These are phyloP conservation scores for Coranthus polyacanthus DNA, from an alignment of 2,797 vertebrate genomes.

Conservation along the genomic window DNA sequence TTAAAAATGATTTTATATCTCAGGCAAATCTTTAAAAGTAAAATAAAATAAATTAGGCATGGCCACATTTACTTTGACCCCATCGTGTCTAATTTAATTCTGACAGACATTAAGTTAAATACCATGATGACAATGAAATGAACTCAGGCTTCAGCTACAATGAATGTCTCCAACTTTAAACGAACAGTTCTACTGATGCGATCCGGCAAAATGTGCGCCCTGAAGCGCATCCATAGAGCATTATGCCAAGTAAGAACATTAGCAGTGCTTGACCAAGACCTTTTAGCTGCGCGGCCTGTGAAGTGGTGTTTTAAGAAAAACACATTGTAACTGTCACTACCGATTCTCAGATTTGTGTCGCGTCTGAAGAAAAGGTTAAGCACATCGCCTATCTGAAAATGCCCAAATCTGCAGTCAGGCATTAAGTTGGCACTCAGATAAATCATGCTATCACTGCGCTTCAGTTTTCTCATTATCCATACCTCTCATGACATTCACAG, in stretches of 20 bases:
- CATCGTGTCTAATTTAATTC: constrained; percentile 57
- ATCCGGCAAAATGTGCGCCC: constrained; percentile 63
- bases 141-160: constrained; percentile 60
- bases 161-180: constrained; percentile 64
- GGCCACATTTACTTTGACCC: constrained; percentile 33
- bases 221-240: constrained; percentile 69
- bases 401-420: constrained; percentile 65
- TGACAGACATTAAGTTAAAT: constrained; percentile 69
- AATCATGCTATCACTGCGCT: constrained; percentile 73
- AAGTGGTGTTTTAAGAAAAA: constrained; percentile 69
- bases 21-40: constrained; percentile 4
- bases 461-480: constrained; percentile 79
- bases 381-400: constrained; percentile 74
- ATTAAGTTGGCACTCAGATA: constrained; percentile 72
- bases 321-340: constrained; percentile 82
- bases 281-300: constrained; percentile 70
- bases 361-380: constrained; percentile 84
- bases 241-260: constrained; percentile 66
- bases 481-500: constrained; percentile 81
- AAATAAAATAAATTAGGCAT: constrained; percentile 16
- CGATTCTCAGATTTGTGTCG: constrained; percentile 71
- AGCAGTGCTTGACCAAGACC: constrained; percentile 77
- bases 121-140: constrained; percentile 63
- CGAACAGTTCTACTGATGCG: constrained; percentile 65
- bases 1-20: not conserved